A percentile compares a stretch with the other conserved stretches of the same genome.
Conservation (phyloP, 2,797 vertebrate species). For the Hafferia zeledoni region DNA sequence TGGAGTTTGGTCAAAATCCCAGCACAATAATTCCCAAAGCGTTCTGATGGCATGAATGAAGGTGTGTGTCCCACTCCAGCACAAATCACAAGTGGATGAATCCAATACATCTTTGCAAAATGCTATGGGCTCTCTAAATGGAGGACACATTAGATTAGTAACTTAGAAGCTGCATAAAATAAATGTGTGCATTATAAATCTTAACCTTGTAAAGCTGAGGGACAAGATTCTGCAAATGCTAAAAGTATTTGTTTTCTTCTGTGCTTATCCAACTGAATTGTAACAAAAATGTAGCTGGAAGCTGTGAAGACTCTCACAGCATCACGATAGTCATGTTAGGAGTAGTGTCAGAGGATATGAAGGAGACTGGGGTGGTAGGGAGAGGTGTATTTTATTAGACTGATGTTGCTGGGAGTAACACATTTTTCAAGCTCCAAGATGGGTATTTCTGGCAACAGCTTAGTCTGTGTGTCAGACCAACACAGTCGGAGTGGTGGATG, state of each 20-base stretch:
- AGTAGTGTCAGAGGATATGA: not conserved
- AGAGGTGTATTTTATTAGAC: not conserved
- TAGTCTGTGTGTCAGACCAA: not conserved
- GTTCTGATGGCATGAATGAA: not conserved
- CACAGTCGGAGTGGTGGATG: not conserved
- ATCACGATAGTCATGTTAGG: not conserved
- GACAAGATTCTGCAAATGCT: not conserved
- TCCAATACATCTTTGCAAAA: not conserved
- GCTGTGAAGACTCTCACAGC: not conserved
- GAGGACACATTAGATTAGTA: not conserved
- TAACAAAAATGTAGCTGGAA: not conserved
- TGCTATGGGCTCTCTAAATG: not conserved
- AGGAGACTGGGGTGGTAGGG: not conserved
- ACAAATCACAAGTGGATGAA: not conserved
- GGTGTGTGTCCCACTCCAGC: not conserved
- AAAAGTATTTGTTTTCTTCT: not conserved
- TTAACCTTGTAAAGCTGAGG: not conserved
- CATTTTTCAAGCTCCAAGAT: not conserved
- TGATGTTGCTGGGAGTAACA: not conserved
- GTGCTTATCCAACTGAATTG: not conserved
- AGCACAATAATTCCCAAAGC: not conserved
- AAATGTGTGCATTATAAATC: not conserved
- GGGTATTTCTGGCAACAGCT: not conserved
- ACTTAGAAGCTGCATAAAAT: not conserved
- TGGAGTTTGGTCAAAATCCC: not conserved